Base-by-base conservation (phyloP, 2,888 invertebrate genomes). In the Ormyrus labotus region DNA sequence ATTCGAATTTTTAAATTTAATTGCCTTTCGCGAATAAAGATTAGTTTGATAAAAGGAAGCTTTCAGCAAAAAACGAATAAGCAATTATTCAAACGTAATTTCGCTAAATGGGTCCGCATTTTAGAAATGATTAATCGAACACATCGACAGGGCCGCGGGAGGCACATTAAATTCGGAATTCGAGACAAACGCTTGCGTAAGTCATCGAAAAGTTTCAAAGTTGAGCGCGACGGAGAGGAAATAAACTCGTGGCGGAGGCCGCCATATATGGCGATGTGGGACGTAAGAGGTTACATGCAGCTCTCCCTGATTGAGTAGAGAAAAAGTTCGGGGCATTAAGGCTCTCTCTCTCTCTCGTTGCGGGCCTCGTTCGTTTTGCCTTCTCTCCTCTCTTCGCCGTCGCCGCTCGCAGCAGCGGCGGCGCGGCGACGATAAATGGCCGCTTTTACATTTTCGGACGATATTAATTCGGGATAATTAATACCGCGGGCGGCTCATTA, bases 211-310 rank as follows among this genome's bases (percentile, higher is more conserved):
- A 80, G 74, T 80, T 69, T 79, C 13, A 51, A 75, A 80, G 48
- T 69, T 63, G 64, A 79, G 58, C 47, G 53, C 4, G 34, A 3
- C 48, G 19, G 57, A 80, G 70, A 80, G 70, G 80, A 70, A 80
- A 65, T 75, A 75, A 80, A 70, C 63, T 65, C 48, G 60, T 55
- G 67, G 6, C 9, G 64, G 13, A 5, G 47, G 60, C 13, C 45
- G 10, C 80, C 80, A 48, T 77, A 64, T 73, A 77, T 50, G 80
- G 80, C 11, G 50, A 80, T 75, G 80, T 72, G 70, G 75, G 53
- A 61, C 75, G 72, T 65, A 65, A 70, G 74, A 80, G 64, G 55
- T 80, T 75, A 47, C 70, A 58, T 55, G 67, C 45, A 48, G 53
- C 61, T 55, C 67, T 77, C 64, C 34, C 57, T 63, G 51, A 60